A percentile compares a stretch with the other conserved stretches of the same genome.
These are phyloP conservation scores for Takifugu rubripes DNA, from an alignment of 2,797 vertebrate genomes.

Conservation along the genomic window DNA sequence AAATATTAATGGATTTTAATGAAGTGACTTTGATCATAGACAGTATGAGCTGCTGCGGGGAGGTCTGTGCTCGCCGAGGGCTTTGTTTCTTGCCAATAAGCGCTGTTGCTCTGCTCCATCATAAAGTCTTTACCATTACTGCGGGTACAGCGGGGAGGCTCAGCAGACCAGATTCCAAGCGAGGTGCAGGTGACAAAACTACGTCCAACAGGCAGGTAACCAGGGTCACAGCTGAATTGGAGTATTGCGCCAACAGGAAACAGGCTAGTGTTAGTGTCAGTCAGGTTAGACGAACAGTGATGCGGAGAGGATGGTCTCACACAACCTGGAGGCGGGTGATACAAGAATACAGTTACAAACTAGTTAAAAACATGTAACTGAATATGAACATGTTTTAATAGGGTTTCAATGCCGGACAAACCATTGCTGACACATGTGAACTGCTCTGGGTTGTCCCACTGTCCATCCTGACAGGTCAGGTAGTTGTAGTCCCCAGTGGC, in stretches of 20 bases:
- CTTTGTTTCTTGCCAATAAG: too few species aligned
- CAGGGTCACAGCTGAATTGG: slow-evolving; percentile 71
- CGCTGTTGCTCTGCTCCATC: too few species aligned
- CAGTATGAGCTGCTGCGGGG: too few species aligned
- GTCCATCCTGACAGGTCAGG: slow-evolving; percentile 91
- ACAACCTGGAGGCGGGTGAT: slow-evolving; percentile 48
- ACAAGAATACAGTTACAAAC: background rate
- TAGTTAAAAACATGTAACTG: too few species aligned
- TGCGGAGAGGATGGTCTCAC: slow-evolving; percentile 64
- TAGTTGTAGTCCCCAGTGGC: slow-evolving; percentile 93
- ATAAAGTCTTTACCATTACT: slow-evolving; percentile 50
- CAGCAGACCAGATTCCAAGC: slow-evolving; percentile 69
- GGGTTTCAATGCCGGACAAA: slow-evolving; percentile 52
- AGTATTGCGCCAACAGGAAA: slow-evolving; percentile 70
- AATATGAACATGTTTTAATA: background rate
- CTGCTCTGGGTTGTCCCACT: slow-evolving; percentile 90
- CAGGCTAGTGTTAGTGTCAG: slow-evolving; percentile 67
- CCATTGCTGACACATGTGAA: slow-evolving; percentile 89
- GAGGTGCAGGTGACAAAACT: slow-evolving; percentile 63
- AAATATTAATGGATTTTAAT: too few species aligned
- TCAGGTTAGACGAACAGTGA: slow-evolving; percentile 62
- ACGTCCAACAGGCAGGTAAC: slow-evolving; percentile 69
- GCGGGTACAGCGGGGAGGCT: slow-evolving; percentile 70
- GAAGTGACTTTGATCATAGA: too few species aligned
- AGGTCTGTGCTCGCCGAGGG: too few species aligned